Conservation (phyloP, 2,113 vertebrate genomes). For the Turnix velox region DNA sequence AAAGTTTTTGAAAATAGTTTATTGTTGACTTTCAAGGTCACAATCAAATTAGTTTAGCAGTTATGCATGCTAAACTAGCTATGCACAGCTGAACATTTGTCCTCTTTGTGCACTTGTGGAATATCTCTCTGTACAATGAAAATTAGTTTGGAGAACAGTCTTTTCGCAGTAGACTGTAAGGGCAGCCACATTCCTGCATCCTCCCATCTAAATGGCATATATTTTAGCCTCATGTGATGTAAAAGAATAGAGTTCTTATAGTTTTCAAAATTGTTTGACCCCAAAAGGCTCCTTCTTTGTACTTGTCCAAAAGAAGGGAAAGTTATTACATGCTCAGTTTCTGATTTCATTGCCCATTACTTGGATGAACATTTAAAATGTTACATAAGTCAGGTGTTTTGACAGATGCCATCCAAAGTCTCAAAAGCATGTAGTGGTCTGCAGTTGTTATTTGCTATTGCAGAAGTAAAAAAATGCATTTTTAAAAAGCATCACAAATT, state of each 20-base stretch:
- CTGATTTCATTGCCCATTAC: constrained; percentile 46
- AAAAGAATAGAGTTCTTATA: constrained; percentile 10
- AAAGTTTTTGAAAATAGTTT: not conserved
- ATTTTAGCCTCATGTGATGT: not conserved
- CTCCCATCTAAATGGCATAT: not conserved
- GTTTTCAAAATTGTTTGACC: constrained; percentile 43
- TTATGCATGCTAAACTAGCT: not conserved
- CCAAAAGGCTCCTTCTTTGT: constrained; percentile 11
- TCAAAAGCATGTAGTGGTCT: not conserved
- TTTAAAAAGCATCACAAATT: constrained; percentile 11
- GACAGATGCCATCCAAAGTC: constrained; percentile 15
- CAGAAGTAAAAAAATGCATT: not conserved
- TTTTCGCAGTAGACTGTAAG: not conserved
- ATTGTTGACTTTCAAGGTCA: not conserved
- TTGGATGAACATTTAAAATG: constrained; percentile 45
- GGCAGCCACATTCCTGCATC: not conserved
- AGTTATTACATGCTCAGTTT: constrained; percentile 35
- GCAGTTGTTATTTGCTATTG: constrained; percentile 44
- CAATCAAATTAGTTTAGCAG: not conserved
- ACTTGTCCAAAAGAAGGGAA: constrained; percentile 10
- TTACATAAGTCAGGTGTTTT: constrained; percentile 42
- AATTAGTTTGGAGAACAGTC: not conserved
- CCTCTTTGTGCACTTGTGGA: not conserved
- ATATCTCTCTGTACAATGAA: not conserved
- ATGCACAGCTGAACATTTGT: not conserved